Evolutionary conservation across 2,888 invertebrate species (phyloP), one percentile per base, ranked within the genome.

Genomic region (Anthrax anthrax): DNA sequence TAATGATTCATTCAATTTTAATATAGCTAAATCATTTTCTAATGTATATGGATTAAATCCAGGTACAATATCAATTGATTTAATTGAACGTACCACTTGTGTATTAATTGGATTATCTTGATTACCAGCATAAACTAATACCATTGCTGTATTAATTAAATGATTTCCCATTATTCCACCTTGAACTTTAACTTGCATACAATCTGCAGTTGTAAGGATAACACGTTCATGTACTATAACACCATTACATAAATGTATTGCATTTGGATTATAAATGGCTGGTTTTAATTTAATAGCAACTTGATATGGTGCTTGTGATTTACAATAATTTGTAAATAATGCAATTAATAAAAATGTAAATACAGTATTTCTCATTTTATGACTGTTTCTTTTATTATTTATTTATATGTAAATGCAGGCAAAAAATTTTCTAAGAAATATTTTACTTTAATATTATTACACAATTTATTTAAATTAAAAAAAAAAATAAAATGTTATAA

Each of bases 1-100:
- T 19, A 59, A 49, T 9, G 54, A 49, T n/a, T 50, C 43, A 18
- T 50, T 52, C 39, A 59, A 44, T 16, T 51, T 56, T 29, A 60
- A 39, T 18, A 60, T 8, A 4, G 59, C 59, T 16, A 60, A 43
- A 49, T 60, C 59, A 49, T 59, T 57, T 32, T 52, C 56, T 37
- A 53, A 46, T 0, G 58, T 57, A 4, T 46, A 46, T 6, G 37
- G 42, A 49, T 56, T 51, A 23, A 56, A 59, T 19, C 51, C 44
- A 1, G 48, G 13, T 1, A 51, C 48, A 6, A 56, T 41, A 37
- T 50, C 43, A 18, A 59, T 53, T 2, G 47, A 34, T 1, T 53
- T 37, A 18, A 59, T 50, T 42, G 50, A 47, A 6, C 54, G 37
- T 17, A 44, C 47, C 13, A 55, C 27, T 16, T n/a, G 34, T 10